Evolutionary conservation across 1,140 invertebrate species (phyloP), one percentile per base, ranked within the genome.

Genomic region (Mamestra configurata): DNA sequence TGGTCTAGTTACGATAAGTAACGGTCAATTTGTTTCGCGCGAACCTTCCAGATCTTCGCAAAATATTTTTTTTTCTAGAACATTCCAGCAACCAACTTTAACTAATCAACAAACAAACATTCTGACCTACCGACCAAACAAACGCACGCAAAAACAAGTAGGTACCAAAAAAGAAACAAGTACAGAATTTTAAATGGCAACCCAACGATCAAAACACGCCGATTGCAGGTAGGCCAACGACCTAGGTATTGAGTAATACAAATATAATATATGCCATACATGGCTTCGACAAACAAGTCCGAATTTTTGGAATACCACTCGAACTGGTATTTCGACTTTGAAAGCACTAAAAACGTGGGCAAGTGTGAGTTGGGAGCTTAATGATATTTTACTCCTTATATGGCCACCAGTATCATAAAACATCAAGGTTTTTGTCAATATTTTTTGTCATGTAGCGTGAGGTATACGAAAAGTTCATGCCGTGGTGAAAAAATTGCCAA

Each of bases 181-280:
- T 3, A 24, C 20, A 31, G 73, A 64, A 77, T 77, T 64, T 64
- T 13, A 77, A 77, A 77, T 64, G 59, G 51, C 40, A 15, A 18
- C 55, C 5, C 55, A 27, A 8, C 43, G 24, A 77, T 51, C 57
- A 70, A 68, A 73, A 79, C 49, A 79, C 35, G 37, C 43, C 37
- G 55, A 73, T 49, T 75, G 78, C 78, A 75, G 57, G 46, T 66
- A 49, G 79, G 71, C 24, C 59, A 75, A 70, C 37, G 79, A 80
- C 72, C 46, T 61, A 80, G 31, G 43, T 57, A 76, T 80, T 80
- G 59, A 53, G 79, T 80, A 80, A 80, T 76, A 68, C 53, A 37
- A 43, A 75, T 76, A 59, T 71, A 53, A 72, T 64, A 64, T 80
- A 80, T 80, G 57, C 72, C 53, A 18, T 22, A 4, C 71, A 66